Conservation (phyloP, 2,888 invertebrate genomes). For the Galerucella nymphaeae region DNA sequence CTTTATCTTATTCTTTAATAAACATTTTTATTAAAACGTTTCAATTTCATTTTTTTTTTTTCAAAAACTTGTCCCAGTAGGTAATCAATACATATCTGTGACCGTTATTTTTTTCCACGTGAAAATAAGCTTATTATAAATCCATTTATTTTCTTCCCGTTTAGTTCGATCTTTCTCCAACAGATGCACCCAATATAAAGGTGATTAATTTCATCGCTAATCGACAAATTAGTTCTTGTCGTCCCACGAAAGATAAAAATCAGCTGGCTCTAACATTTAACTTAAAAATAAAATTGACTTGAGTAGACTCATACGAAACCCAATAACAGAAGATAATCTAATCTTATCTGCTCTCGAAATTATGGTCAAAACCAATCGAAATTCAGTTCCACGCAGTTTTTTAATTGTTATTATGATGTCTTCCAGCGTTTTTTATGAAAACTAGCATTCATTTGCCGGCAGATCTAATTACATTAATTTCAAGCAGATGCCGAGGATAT, state of each 20-base stretch:
- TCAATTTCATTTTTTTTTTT: too few relatives aligned
- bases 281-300: not conserved
- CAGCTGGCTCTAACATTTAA: conserved; percentile 4
- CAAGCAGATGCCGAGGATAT: conserved; percentile 4
- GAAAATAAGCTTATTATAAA: conserved; percentile 1
- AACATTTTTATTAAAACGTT: too few relatives aligned
- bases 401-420: too few relatives aligned
- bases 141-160: conserved; percentile 21
- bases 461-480: not conserved
- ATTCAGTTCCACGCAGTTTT: too few relatives aligned
- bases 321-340: not conserved
- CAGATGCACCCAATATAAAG: conserved; percentile 23
- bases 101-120: too few relatives aligned
- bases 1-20: too few relatives aligned
- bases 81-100: too few relatives aligned
- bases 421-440: not conserved
- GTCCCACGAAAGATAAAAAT: conserved; percentile 11
- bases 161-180: conserved; percentile 27
- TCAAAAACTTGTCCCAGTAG: too few relatives aligned
- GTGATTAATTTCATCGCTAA: conserved; percentile 31
- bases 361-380: too few relatives aligned
- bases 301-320: not conserved
- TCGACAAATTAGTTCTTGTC: conserved; percentile 28
- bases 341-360: too few relatives aligned
- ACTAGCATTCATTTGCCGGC: not conserved